Evolutionary conservation across 2,888 invertebrate genomes (phyloP), one percentile per base, ranked within the genome.

Genomic region (Eupeodes luniger): DNA sequence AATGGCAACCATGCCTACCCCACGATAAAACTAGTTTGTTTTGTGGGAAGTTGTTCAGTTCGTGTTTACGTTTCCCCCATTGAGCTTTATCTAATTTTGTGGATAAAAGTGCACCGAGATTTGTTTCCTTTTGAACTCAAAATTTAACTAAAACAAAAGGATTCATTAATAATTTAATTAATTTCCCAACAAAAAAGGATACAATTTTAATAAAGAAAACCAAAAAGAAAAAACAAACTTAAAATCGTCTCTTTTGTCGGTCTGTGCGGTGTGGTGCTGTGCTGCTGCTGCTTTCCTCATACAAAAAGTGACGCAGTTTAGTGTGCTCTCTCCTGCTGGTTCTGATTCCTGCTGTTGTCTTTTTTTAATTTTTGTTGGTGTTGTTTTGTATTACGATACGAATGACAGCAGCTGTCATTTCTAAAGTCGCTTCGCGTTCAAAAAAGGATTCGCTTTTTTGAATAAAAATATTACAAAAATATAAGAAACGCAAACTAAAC

Each of bases 401-500:
- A 90, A 90, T 91, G 91, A 91, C 91, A 91, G 90, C 91, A 90
- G 91, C 90, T 91, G 90, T 90, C 90, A 89, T 81, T 82, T 64
- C 75, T 82, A n/a, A 51, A 47, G 47, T 72, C 75, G 85, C 79
- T 85, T 85, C 70, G 85, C 79, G 19, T 89, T 89, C 40, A 64
- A 85, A 85, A 27, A 81, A 89, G 85, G 89, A 85, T 85, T 89
- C 85, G 75, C 79, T 81, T 64, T 76, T 79, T 40, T 47, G 57
- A 57, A 44, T 27, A 47, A 72, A 44, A 27, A n/a, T 40, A 14
- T 7, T 47, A 27, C 27, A 27, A 27, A 27, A 27, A 27, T 3
- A 27, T 12, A 59, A 34, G 0, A 27, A 51, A 70, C 27, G 19
- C 55, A 70, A 55, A 47, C 12, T 64, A 12, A 84, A 81, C 11